Conservation (phyloP, 1,140 invertebrate species). For the Lepidurus apus region DNA sequence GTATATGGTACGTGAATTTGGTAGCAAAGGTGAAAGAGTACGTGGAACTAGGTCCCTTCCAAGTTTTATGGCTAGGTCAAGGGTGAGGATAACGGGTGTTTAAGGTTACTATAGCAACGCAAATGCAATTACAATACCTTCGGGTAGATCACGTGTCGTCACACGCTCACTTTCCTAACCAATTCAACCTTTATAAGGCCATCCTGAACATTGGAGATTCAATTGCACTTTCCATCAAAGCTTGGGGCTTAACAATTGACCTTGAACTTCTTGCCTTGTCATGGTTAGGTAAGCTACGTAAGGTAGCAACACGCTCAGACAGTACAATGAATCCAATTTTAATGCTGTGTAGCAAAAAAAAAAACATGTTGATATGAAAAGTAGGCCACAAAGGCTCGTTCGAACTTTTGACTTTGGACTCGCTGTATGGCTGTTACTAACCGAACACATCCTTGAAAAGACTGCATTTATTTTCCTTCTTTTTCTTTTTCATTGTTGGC, state of each 20-base stretch:
- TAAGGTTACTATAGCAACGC: not conserved
- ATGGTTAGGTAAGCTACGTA: no score
- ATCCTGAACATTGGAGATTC: no score
- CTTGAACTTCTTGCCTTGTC: no score
- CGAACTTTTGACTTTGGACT: not conserved
- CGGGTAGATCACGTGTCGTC: not conserved
- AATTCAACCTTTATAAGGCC: not conserved
- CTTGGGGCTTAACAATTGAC: no score
- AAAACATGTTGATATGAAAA: not conserved
- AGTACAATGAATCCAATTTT: no score
- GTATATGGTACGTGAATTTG: not conserved
- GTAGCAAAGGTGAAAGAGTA: not conserved
- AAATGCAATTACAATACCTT: not conserved
- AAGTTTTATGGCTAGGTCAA: not conserved
- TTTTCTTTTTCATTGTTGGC: no score
- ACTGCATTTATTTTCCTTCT: not conserved
- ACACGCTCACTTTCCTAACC: not conserved
- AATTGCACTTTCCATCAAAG: no score
- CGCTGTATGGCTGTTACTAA: not conserved
- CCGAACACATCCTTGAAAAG: not conserved
- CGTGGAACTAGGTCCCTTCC: not conserved
- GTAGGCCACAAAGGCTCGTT: not conserved
- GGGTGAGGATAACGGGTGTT: not conserved
- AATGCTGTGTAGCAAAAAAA: no score
- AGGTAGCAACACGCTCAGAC: no score